Evolutionary conservation across 2,888 invertebrate species (phyloP).

Genomic region (Eurytoma californica): DNA sequence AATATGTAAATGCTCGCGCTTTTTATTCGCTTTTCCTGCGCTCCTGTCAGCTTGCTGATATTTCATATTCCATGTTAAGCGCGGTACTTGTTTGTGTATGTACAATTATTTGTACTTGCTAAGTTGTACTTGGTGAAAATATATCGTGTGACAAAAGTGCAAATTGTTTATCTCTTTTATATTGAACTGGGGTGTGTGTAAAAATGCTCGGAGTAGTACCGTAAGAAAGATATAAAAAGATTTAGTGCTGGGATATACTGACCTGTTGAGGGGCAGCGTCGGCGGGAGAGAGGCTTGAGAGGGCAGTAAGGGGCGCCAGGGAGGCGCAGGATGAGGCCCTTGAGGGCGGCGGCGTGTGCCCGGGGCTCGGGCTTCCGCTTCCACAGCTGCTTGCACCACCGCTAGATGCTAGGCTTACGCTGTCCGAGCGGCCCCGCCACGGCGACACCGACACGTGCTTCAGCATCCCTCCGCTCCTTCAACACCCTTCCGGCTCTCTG

Average conservation of each 20-base stretch:
- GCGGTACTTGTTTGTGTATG: too few species aligned
- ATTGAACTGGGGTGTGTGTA: neutral
- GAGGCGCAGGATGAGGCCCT: constrained; percentile 73
- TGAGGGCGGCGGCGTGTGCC: constrained; percentile 78
- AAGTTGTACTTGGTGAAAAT: too few species aligned
- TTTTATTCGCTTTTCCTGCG: neutral
- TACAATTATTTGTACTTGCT: too few species aligned
- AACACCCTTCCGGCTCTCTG: too few species aligned
- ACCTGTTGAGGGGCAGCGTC: constrained; percentile 71
- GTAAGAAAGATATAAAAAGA: neutral
- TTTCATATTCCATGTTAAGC: too few species aligned
- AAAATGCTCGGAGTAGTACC: too few species aligned
- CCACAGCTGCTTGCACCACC: constrained; percentile 78
- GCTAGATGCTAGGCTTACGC: constrained; percentile 86
- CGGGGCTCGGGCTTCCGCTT: constrained; percentile 83
- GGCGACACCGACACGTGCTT: constrained; percentile 95
- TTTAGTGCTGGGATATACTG: constrained; percentile 49
- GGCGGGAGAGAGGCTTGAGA: constrained; percentile 71
- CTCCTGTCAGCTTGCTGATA: constrained; percentile 19
- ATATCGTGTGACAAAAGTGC: too few species aligned
- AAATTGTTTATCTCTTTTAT: neutral
- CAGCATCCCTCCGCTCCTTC: constrained; percentile 80
- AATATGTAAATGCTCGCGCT: too few species aligned
- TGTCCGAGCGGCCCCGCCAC: constrained; percentile 89
- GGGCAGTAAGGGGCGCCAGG: constrained; percentile 69